Base-by-base conservation (phyloP, 2,797 vertebrate genomes). In the Bovichtus variegatus region DNA sequence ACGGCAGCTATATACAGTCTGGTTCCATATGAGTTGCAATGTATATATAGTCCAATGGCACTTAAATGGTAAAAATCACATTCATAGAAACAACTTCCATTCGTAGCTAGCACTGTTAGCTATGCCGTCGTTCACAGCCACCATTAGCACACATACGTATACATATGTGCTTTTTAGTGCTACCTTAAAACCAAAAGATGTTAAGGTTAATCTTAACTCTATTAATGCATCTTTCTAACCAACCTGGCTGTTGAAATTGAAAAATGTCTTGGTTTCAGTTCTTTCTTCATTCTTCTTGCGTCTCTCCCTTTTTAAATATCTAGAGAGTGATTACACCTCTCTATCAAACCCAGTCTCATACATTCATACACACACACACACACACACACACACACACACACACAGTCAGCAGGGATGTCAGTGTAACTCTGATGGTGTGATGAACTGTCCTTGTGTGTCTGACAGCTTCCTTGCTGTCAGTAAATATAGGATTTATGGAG, bases 401-500 rank as follows among this genome's bases (percentile, higher is more conserved):
- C 49, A 55, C 57, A 66, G 66, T 50, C 64, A 63, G 53, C 50
- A 53, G 61, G 81, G 82, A 73, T 76, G 85, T 78, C 74, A 84
- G 80, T 78, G 71, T 88, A 85, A 89, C 82, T 90, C 80, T 78
- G 85, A 83, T 83, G 74, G 88, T 90, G 82, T 85, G 84, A 88
- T 92, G 92, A 92, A 90, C 89, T 92, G 85, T 79, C 85, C 78
- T 73, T 76, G 78, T 75, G 72, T 71, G 83, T 80, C 74, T 93
- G 90, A 91, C 91, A 91, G 90, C 85, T 84, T 83, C 84, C 79
- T 88, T 65, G 67, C 81, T 85, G 84, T 90, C 87, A 83, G 90
- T 91, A 92, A 92, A 92, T 90, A 90, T 71, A 78, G 80, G 83
- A 85, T 90, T 90, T 92, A 91, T 91, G 82, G 83, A 89, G 72